Evolutionary conservation across 2,797 vertebrate genomes (phyloP).

Genomic region (Threskiornis aethiopicus): DNA sequence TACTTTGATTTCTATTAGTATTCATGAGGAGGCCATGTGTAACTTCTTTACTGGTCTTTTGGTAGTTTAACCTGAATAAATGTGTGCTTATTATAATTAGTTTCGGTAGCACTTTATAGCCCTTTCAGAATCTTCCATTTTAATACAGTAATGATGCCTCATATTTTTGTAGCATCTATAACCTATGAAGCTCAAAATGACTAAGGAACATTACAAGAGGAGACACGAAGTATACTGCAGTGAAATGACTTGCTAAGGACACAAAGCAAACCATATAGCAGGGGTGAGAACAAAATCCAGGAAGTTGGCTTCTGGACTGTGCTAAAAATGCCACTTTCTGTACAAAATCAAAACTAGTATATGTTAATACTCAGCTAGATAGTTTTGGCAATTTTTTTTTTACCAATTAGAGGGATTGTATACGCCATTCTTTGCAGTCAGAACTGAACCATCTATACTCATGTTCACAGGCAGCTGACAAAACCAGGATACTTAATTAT

Average conservation of each 20-base stretch:
- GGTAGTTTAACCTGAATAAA: constrained; percentile 42
- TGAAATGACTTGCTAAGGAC: not conserved
- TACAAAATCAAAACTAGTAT: not conserved
- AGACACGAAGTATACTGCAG: not conserved
- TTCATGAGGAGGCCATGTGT: constrained; percentile 2
- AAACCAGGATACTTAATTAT: not conserved
- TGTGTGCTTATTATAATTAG: not conserved
- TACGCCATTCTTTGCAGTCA: not conserved
- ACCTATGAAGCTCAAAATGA: not conserved
- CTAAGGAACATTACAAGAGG: not conserved
- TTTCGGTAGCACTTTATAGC: constrained; percentile 19
- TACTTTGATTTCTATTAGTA: constrained; percentile 34
- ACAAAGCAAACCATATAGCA: not conserved
- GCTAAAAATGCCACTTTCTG: not conserved
- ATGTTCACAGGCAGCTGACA: not conserved
- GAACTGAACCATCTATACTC: not conserved
- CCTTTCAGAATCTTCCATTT: constrained; percentile 10
- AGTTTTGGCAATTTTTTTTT: not conserved
- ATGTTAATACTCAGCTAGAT: not conserved
- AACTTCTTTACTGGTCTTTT: constrained; percentile 34
- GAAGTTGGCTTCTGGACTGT: not conserved
- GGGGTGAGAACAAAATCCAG: not conserved
- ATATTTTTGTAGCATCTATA: not conserved
- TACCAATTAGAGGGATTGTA: not conserved
- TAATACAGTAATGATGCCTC: not conserved